Conservation (phyloP, 2,797 vertebrate genomes). For the Furcifer pardalis region DNA sequence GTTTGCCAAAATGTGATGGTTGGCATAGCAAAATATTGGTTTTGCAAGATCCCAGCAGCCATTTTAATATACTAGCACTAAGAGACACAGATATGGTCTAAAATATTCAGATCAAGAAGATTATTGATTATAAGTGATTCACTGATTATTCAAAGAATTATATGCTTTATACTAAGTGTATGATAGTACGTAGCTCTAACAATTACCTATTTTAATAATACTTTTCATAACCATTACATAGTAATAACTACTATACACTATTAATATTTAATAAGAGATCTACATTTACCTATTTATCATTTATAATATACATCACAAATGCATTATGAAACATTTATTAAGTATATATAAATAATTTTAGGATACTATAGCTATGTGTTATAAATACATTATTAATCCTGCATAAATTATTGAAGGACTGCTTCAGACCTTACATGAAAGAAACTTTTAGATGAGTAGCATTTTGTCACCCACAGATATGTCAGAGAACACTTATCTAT, state of each 20-base stretch:
- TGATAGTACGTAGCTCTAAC: conserved; percentile 46
- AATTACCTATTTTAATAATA: conserved; percentile 49
- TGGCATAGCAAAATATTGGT: not conserved
- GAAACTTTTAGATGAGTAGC: conserved; percentile 47
- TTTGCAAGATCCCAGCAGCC: not conserved
- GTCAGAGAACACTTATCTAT: not conserved
- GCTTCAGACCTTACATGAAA: conserved; percentile 47
- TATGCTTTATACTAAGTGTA: conserved; percentile 47
- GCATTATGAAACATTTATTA: conserved; percentile 68
- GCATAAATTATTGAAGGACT: conserved; percentile 63
- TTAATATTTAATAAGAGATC: conserved; percentile 63
- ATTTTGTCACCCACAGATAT: conserved; percentile 52
- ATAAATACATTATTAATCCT: conserved; percentile 64
- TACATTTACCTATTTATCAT: conserved; percentile 60
- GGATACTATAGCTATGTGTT: conserved; percentile 41
- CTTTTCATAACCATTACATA: conserved; percentile 57
- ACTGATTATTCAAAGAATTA: conserved; percentile 36
- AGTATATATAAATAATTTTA: conserved; percentile 64
- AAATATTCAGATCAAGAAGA: conserved; percentile 21
- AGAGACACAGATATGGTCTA: not conserved
- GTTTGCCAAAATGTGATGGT: not conserved
- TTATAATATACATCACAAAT: conserved; percentile 61
- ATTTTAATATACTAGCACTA: not conserved
- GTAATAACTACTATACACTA: conserved; percentile 39
- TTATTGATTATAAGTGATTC: not conserved